Conservation (phyloP, 2,113 vertebrate species). For the Fulmarus glacialis region DNA sequence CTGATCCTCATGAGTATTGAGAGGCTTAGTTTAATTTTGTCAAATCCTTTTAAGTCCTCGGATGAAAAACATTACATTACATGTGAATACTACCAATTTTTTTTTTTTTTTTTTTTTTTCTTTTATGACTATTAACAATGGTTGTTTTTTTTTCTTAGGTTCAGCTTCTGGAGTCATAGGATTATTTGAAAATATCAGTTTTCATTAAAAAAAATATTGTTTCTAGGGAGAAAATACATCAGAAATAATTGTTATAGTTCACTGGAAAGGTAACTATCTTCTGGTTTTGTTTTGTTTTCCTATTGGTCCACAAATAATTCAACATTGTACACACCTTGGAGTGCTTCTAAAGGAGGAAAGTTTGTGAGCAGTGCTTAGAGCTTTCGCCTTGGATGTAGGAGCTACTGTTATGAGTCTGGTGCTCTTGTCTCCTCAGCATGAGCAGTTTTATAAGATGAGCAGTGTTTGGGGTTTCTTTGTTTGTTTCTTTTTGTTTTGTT, state of each 20-base stretch:
- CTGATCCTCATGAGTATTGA: background rate
- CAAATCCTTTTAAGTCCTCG: background rate
- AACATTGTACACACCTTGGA: background rate
- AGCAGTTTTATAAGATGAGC: background rate
- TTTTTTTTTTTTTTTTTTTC: background rate
- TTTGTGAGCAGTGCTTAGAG: background rate
- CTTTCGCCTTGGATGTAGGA: background rate
- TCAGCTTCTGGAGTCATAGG: background rate
- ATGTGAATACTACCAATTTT: background rate
- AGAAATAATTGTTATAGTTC: background rate
- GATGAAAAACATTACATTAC: background rate
- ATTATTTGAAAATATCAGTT: background rate
- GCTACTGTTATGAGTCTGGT: background rate
- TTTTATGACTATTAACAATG: background rate
- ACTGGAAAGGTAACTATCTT: background rate
- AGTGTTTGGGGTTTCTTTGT: fast-evolving
- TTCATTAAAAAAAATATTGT: background rate
- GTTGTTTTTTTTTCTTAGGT: background rate
- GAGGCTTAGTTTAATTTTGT: background rate
- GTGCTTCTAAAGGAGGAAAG: fast-evolving
- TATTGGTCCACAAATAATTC: background rate
- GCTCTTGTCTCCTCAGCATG: background rate
- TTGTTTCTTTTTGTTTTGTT: background rate
- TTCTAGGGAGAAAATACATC: background rate
- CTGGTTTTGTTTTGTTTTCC: background rate